Evolutionary conservation across 2,113 vertebrate genomes (phyloP).

Genomic region (Hypanus sabinus): DNA sequence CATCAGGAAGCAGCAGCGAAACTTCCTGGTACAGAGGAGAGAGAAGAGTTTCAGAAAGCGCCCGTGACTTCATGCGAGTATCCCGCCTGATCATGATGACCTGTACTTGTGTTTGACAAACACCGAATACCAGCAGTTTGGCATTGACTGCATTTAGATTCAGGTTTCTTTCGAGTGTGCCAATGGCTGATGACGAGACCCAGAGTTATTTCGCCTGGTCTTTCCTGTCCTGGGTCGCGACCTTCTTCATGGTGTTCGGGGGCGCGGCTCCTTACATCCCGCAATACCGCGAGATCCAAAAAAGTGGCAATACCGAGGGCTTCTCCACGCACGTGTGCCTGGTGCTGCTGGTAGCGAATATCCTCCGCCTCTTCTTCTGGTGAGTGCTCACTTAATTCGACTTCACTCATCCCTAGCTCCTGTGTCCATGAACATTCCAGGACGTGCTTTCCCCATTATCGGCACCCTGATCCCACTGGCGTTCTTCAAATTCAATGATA

Average conservation of each 20-base stretch:
- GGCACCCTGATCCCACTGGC: not conserved
- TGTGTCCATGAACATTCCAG: not conserved
- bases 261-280: conserved; percentile 64
- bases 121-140: not conserved
- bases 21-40: not conserved
- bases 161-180: not conserved
- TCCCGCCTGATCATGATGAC: not conserved
- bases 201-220: conserved; percentile 44
- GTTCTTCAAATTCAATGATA: not conserved
- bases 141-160: not conserved
- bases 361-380: conserved; percentile 72
- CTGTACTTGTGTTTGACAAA: not conserved
- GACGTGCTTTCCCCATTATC: not conserved
- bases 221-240: conserved; percentile 58
- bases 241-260: conserved; percentile 64
- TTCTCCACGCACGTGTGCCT: conserved; percentile 71
- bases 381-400: conserved; percentile 44
- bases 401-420: not conserved
- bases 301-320: conserved; percentile 58
- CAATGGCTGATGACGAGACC: not conserved
- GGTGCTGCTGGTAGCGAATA: conserved; percentile 69
- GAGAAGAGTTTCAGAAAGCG: not conserved
- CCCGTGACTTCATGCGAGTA: not conserved
- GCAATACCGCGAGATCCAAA: conserved; percentile 68
- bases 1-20: not conserved